These are phyloP conservation scores for Sicus ferrugineus DNA, from an alignment of 2,888 invertebrate genomes.

Conservation along the genomic window DNA sequence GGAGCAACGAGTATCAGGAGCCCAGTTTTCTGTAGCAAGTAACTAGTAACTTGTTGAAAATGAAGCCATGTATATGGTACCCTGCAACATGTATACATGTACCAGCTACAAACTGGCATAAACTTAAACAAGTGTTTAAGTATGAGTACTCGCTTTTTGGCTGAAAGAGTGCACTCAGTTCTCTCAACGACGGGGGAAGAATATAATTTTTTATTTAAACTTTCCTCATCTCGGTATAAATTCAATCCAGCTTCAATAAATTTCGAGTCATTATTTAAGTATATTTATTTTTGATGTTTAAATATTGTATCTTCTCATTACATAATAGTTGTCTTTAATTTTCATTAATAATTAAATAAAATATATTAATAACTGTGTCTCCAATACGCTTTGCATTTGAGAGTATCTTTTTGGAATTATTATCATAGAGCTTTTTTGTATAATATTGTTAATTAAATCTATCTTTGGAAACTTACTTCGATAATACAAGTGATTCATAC, in stretches of 20 bases:
- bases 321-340: conserved; percentile 24
- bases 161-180: no score
- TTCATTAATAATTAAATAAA: conserved; percentile 21
- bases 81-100: neutral
- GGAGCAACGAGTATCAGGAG: no score
- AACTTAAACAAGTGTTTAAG: no score
- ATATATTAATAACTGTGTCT: no score
- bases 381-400: conserved; percentile 10
- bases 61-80: no score
- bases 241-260: conserved; percentile 42
- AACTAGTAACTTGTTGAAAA: no score
- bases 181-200: no score
- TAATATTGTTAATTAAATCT: neutral
- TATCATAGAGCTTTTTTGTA: neutral
- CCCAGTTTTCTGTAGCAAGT: no score
- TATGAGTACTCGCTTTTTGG: no score
- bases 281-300: conserved; percentile 22
- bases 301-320: conserved; percentile 21
- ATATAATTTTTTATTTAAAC: no score
- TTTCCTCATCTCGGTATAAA: no score
- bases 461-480: neutral
- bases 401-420: conserved; percentile 7
- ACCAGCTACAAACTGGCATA: no score
- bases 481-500: neutral
- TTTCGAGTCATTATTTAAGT: conserved; percentile 20